Evolutionary conservation across 2,797 vertebrate species (phyloP), one percentile per base, ranked within the genome.

Genomic region (Margarornis squamiger): DNA sequence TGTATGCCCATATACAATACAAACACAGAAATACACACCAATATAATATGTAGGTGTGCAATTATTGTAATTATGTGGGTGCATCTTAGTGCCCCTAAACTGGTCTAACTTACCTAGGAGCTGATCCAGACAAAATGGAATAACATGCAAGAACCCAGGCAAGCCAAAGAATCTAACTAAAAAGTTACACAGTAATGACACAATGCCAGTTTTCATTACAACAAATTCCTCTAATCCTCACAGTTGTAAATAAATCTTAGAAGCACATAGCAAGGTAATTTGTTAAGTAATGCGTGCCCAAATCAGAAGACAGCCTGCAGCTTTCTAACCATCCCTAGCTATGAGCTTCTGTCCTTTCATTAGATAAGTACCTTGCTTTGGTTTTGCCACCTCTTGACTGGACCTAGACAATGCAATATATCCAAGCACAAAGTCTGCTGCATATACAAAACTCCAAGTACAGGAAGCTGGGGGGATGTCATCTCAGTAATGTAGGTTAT

Each of bases 221-320:
- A 91, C 84, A 92, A 96, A 96, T 81, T 93, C 73, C 73, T 90
- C 91, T 95, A 90, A 93, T 93, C 89, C 85, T 88, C 70, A 52
- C 1, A 58, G 78, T 54, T 91, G 75, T 94, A 96, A 96, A 95
- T 67, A 94, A 92, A 89, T 79, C 92, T 89, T 85, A 83, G 73
- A 88, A 93, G 94, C 48, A 86, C 63, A 81, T 5, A 84, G 87
- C 63, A 70, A 92, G 73, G 76, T 84, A 94, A 95, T 91, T 94
- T 86, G 83, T 81, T 92, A 96, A 77, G 77, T 68, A 90, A 91
- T 36, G 73, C 36, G 30, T 67, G 63, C 59, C 70, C 90, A 70
- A 82, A 79, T 82, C 87, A 95, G 91, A 68, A 90, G 79, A 86
- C 32, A 92, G 91, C 70, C 66, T 93, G 79, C 82, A 91, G 76